These are phyloP conservation scores for Paracanthobrama guichenoti DNA, from an alignment of 2,113 vertebrate genomes.

Conservation along the genomic window DNA sequence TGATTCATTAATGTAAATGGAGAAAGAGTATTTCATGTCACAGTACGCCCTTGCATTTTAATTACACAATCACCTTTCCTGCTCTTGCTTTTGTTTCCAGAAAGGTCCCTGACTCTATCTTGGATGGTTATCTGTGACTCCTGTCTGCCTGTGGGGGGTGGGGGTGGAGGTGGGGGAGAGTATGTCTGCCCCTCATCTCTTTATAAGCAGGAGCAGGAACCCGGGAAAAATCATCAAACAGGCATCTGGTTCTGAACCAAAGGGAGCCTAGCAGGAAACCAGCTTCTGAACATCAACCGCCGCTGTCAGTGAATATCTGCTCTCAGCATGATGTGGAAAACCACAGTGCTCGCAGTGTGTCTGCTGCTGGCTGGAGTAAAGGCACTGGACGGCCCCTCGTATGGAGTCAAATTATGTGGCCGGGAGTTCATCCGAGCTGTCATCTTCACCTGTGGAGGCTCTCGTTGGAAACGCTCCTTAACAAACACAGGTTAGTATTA, in stretches of 20 bases:
- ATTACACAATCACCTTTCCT: conserved; percentile 66
- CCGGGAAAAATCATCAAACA: conserved; percentile 57
- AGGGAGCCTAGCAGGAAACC: conserved; percentile 38
- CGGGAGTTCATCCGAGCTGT: conserved; percentile 85
- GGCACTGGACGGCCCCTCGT: conserved; percentile 66
- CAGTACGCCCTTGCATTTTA: conserved; percentile 39
- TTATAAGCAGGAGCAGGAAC: conserved; percentile 70
- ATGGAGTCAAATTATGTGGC: conserved; percentile 84
- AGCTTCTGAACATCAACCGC: conserved; percentile 28
- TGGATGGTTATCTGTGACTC: conserved; percentile 62
- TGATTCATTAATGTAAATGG: conserved; percentile 8
- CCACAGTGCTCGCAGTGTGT: conserved; percentile 65
- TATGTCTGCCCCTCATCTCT: conserved; percentile 53
- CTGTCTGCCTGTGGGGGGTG: conserved; percentile 27
- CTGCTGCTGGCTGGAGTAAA: conserved; percentile 72
- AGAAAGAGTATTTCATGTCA: background rate
- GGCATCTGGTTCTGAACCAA: background rate
- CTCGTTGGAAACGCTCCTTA: conserved; percentile 80
- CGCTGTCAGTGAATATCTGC: background rate
- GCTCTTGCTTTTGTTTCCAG: conserved; percentile 69
- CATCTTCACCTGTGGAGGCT: conserved; percentile 87
- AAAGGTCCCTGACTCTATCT: conserved; percentile 75
- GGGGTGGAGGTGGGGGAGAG: conserved; percentile 22
- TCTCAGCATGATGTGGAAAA: conserved; percentile 71
- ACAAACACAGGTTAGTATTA: conserved; percentile 67